phyloP scores from a whole-genome alignment of 2,888 invertebrate genomes.

The Ditula angustiorana region DNA sequence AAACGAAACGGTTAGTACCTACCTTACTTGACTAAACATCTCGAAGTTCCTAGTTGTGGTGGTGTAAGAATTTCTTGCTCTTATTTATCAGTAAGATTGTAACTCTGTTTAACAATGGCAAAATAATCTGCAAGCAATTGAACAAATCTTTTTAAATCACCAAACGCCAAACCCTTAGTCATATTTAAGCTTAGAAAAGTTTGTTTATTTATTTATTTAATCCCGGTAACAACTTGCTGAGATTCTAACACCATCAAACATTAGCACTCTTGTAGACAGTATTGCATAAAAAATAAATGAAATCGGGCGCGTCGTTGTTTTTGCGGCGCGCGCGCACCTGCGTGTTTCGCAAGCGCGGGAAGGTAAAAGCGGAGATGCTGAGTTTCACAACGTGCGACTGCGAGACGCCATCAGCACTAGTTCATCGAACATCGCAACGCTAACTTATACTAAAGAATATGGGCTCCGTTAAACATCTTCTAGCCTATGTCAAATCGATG shows the following conservation, averaged over 20 bases:
- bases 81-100: neutral
- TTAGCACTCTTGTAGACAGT: slow-evolving; percentile 50
- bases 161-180: neutral
- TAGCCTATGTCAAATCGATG: neutral
- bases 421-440: slow-evolving; percentile 61
- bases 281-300: slow-evolving; percentile 83
- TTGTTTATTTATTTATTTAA: neutral
- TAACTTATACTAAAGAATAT: slow-evolving; percentile 49
- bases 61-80: neutral
- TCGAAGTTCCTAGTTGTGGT: neutral
- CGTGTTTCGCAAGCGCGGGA: slow-evolving; percentile 84
- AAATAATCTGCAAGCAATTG: neutral
- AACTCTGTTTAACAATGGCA: neutral
- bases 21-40: slow-evolving; percentile 15
- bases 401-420: slow-evolving; percentile 43
- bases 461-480: neutral
- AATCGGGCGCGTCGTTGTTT: slow-evolving; percentile 79
- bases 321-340: slow-evolving; percentile 85
- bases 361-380: slow-evolving; percentile 84
- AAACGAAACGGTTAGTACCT: slow-evolving; percentile 74
- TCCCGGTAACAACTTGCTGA: neutral
- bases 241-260: neutral
- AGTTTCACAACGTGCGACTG: slow-evolving; percentile 72
- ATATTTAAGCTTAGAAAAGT: neutral
- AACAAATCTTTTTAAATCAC: neutral